phyloP scores from a whole-genome alignment of 2,113 vertebrate genomes.

The Podilymbus podiceps region DNA sequence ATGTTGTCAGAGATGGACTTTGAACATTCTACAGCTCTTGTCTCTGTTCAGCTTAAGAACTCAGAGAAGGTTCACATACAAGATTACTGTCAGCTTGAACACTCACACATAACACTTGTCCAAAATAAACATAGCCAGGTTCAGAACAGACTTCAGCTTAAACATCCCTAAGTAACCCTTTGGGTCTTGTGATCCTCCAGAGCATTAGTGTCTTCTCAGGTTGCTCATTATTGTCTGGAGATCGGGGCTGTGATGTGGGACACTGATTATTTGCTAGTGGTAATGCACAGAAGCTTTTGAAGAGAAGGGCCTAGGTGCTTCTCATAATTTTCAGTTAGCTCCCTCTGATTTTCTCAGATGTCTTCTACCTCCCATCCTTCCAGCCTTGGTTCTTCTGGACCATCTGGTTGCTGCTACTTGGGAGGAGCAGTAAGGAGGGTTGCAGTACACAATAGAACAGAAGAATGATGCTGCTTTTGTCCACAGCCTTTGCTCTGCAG shows the following conservation, averaged over 20 bases:
- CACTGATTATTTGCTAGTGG: background rate
- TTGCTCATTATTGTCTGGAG: background rate
- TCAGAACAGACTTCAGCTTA: background rate
- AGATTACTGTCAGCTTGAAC: background rate
- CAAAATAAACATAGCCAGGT: background rate
- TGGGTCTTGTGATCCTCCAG: background rate
- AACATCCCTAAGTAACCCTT: background rate
- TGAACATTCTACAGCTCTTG: background rate
- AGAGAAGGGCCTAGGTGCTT: background rate
- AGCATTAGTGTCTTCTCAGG: background rate
- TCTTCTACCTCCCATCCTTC: background rate
- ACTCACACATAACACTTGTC: background rate
- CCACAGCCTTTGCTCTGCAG: background rate
- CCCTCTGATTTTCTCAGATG: background rate
- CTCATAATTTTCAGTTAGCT: background rate
- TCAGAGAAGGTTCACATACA: background rate
- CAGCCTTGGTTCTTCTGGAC: background rate
- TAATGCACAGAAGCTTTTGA: background rate
- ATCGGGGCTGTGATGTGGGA: background rate
- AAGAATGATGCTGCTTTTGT: background rate
- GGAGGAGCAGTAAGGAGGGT: background rate
- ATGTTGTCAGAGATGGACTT: background rate
- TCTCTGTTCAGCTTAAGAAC: background rate
- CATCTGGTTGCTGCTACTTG: background rate
- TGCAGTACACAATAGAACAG: rapidly evolving